Evolutionary conservation across 2,888 invertebrate genomes (phyloP).

Genomic region (Drosophila nigricruria): DNA sequence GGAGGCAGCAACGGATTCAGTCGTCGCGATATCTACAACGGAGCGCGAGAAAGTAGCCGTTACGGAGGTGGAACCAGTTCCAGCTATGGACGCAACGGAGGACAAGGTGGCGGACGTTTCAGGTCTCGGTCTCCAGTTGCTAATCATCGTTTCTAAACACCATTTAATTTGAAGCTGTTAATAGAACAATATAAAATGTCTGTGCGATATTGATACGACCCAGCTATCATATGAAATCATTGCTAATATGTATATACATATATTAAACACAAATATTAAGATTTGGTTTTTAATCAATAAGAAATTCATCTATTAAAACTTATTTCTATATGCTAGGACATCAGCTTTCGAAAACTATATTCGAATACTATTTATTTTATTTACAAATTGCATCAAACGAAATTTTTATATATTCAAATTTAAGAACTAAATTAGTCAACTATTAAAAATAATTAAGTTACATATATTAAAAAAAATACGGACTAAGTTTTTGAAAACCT

Average conservation of each 20-base stretch:
- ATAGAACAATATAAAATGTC: conserved; percentile 32
- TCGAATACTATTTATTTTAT: conserved; percentile 60
- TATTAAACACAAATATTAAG: conserved; percentile 36
- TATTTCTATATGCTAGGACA: conserved; percentile 56
- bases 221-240: conserved; percentile 49
- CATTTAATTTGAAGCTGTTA: conserved; percentile 33
- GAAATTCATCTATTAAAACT: conserved; percentile 45
- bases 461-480: conserved; percentile 54
- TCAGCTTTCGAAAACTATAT: conserved; percentile 43
- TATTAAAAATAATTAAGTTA: conserved; percentile 58
- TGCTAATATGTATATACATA: conserved; percentile 57
- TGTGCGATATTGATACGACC: conserved; percentile 42
- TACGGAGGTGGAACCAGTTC: conserved; percentile 84
- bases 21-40: conserved; percentile 80
- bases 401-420: conserved; percentile 55
- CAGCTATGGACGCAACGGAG: conserved; percentile 86
- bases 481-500: conserved; percentile 68
- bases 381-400: conserved; percentile 49
- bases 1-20: conserved; percentile 83
- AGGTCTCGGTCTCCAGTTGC: conserved; percentile 84
- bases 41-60: conserved; percentile 77
- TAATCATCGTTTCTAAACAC: conserved; percentile 74
- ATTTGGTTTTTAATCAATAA: conserved; percentile 45
- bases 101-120: conserved; percentile 83
- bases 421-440: conserved; percentile 65